Evolutionary conservation across 2,888 invertebrate species (phyloP).

Genomic region (Busseola fusca): DNA sequence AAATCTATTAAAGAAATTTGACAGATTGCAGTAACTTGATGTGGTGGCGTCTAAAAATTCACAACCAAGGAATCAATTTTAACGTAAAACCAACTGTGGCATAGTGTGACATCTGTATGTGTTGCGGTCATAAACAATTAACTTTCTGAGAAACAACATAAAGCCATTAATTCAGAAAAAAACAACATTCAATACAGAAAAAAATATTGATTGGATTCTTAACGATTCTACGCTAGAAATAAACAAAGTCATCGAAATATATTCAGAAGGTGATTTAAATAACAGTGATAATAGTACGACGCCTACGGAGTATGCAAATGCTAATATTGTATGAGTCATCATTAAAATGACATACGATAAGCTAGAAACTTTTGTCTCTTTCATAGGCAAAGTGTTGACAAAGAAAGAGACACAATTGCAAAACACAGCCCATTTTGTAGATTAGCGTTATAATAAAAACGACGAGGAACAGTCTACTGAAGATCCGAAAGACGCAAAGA

Average conservation of each 20-base stretch:
- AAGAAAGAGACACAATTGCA: not conserved
- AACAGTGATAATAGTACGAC: not conserved
- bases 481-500: not conserved
- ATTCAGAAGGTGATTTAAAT: constrained; percentile 10
- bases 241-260: constrained; percentile 17
- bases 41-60: not conserved
- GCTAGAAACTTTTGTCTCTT: not conserved
- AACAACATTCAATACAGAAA: constrained; percentile 3
- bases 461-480: not conserved
- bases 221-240: constrained; percentile 14
- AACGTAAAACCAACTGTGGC: not conserved
- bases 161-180: constrained; percentile 19
- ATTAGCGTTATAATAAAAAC: not conserved
- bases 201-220: constrained; percentile 36
- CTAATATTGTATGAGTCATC: constrained; percentile 7
- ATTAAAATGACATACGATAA: constrained; percentile 4
- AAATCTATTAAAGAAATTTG: no score
- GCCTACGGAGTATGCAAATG: not conserved
- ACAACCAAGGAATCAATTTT: not conserved
- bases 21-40: no score
- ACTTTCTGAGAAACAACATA: constrained; percentile 14
- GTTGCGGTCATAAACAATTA: not conserved
- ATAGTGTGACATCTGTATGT: no score
- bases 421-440: not conserved
- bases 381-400: not conserved